Evolutionary conservation across 2,888 invertebrate species (phyloP).

Genomic region (Agriopis marginaria): DNA sequence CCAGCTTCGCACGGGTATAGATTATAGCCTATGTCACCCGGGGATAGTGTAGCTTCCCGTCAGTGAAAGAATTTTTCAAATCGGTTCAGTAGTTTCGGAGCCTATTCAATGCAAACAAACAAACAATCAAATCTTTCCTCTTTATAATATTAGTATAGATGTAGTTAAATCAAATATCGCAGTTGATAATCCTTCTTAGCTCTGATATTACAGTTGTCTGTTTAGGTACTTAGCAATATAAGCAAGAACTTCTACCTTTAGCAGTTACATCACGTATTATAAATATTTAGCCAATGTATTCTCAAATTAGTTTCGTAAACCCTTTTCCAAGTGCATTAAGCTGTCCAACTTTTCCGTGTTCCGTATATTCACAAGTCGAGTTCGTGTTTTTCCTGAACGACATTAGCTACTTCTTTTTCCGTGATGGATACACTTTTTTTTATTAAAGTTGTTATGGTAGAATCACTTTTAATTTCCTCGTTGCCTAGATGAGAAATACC

Average conservation of each 20-base stretch:
- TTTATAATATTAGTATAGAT: too few species aligned
- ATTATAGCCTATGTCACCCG: too few species aligned
- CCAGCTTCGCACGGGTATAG: too few species aligned
- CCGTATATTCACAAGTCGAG: conserved; percentile 24
- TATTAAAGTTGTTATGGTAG: conserved; percentile 30
- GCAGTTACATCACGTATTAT: conserved; percentile 14
- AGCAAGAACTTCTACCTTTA: background rate
- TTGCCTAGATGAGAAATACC: background rate
- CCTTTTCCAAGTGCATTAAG: conserved; percentile 35
- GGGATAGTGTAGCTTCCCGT: too few species aligned
- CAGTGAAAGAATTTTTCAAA: too few species aligned
- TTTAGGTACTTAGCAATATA: conserved; percentile 2
- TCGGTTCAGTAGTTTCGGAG: too few species aligned
- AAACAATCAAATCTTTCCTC: too few species aligned
- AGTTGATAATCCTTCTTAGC: background rate
- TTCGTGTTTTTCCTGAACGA: conserved; percentile 23
- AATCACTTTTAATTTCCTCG: conserved; percentile 38
- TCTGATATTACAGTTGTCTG: conserved; percentile 1
- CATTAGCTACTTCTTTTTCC: conserved; percentile 19
- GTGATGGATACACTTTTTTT: conserved; percentile 35
- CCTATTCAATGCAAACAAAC: too few species aligned
- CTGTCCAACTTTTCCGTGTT: conserved; percentile 38
- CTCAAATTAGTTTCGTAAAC: conserved; percentile 15
- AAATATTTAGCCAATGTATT: conserved; percentile 8
- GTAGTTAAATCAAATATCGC: too few species aligned